These are phyloP conservation scores for Mormyrus hasselquistii DNA, from an alignment of 2,797 vertebrate genomes.

Conservation along the genomic window DNA sequence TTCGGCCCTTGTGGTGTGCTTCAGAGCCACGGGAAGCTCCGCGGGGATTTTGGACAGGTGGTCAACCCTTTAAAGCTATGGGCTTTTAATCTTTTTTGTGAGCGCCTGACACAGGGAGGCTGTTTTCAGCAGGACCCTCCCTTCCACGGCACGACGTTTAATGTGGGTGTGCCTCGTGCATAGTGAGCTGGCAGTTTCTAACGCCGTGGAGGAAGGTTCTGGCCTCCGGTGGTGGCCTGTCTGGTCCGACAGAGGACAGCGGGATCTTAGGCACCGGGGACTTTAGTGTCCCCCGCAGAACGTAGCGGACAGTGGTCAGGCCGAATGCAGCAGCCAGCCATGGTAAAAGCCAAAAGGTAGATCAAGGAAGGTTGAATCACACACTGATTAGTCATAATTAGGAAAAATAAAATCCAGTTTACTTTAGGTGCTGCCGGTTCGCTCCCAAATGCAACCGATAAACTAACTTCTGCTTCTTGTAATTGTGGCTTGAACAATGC, in stretches of 20 bases:
- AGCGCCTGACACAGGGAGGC: constrained; percentile 34
- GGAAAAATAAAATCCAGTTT: background rate
- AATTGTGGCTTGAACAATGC: background rate
- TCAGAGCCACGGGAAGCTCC: constrained; percentile 44
- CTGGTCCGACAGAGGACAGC: background rate
- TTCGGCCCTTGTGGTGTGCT: constrained; percentile 57
- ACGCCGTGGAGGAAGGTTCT: background rate
- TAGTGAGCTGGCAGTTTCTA: background rate
- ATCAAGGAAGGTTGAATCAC: background rate
- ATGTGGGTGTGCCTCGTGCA: background rate
- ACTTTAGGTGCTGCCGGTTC: background rate
- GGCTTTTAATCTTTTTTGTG: constrained; percentile 55
- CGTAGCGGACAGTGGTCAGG: background rate
- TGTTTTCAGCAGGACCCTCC: constrained; percentile 2
- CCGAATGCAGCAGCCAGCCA: background rate
- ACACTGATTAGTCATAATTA: background rate
- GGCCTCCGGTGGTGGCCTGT: background rate
- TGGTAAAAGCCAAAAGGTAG: background rate
- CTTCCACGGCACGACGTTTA: background rate
- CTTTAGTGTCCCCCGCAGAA: background rate
- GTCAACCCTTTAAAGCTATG: constrained; percentile 58
- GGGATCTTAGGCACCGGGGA: background rate
- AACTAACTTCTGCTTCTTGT: background rate
- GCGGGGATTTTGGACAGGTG: constrained; percentile 55
- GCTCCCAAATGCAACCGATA: background rate